Evolutionary conservation across 2,113 vertebrate genomes (phyloP), one percentile per base, ranked within the genome.

Genomic region (Poicephalus gulielmi): DNA sequence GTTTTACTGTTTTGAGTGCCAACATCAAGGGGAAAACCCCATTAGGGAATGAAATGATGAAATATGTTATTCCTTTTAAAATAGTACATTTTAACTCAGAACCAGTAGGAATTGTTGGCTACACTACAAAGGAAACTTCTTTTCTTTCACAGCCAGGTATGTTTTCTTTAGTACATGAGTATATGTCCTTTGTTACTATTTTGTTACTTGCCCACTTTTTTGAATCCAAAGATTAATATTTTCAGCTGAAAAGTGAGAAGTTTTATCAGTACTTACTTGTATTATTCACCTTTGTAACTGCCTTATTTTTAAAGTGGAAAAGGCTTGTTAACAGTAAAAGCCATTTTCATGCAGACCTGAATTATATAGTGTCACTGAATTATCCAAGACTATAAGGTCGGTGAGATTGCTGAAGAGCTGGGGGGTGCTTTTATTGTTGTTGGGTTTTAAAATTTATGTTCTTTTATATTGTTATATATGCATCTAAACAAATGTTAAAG

Each of bases 71-170:
- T 2, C 98, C 99, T 7, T 99, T 95, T 70, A 98, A 98, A 96
- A 98, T 98, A 84, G 76, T 99, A 35, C 5, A 7, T 3, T 88
- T 99, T 13, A 97, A 87, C 52, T 62, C 84, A 0, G 97, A 99
- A 96, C 17, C 27, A 66, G 98, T 99, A 73, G 99, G 98, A 46
- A 98, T 99, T 93, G 98, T 99, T 86, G 99, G 99, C 37, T 99
- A 99, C 85, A 99, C 99, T 17, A 98, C 99, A 10, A 97, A 66
- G 88, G 99, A 99, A 91, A 99, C 99, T 2, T 96, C 99, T 12
- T 92, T 98, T 78, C 98, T 99, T 91, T 99, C 99, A 66, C 91
- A 97, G 22, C 98, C 99, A 95, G 99, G 99, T 99, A 97, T 83
- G 95, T 84, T 70, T 89, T 79, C 69, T 67, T 94, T 78, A 70